These are phyloP conservation scores for Notothenia coriiceps DNA, from an alignment of 2,113 vertebrate species.

Conservation along the genomic window DNA sequence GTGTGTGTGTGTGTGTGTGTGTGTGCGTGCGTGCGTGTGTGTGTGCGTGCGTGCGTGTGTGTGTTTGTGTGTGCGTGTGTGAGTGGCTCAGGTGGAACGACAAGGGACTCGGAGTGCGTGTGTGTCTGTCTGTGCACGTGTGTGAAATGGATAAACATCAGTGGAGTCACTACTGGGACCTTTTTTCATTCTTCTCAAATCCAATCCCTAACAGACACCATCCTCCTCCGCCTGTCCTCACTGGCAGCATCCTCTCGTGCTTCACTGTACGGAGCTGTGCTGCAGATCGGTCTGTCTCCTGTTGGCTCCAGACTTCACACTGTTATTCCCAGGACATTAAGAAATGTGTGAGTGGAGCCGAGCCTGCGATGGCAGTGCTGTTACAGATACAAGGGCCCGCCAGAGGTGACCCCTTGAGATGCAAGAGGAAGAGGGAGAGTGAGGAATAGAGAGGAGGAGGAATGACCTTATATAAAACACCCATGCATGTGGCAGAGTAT, in stretches of 20 bases:
- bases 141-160: constrained; percentile 3
- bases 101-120: constrained; percentile 13
- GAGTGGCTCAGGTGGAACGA: constrained; percentile 25
- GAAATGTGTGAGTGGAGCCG: constrained; percentile 56
- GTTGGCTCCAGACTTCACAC: constrained; percentile 51
- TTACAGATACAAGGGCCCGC: constrained; percentile 55
- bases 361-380: constrained; percentile 53
- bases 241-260: constrained; percentile 4
- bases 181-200: not conserved
- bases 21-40: not conserved
- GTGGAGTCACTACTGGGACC: not conserved
- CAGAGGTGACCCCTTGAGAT: constrained; percentile 70
- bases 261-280: constrained; percentile 45
- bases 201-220: not conserved
- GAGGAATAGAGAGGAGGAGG: constrained; percentile 40
- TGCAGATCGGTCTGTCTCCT: constrained; percentile 50
- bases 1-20: constrained; percentile 19
- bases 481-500: constrained; percentile 26
- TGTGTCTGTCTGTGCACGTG: not conserved
- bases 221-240: constrained; percentile 5
- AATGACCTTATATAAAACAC: constrained; percentile 57
- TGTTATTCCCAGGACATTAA: constrained; percentile 60
- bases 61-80: not conserved
- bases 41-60: too few relatives aligned
- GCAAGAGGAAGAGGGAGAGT: constrained; percentile 37